Evolutionary conservation across 2,113 vertebrate species (phyloP), one percentile per base, ranked within the genome.

Genomic region (Callopanchax toddi): DNA sequence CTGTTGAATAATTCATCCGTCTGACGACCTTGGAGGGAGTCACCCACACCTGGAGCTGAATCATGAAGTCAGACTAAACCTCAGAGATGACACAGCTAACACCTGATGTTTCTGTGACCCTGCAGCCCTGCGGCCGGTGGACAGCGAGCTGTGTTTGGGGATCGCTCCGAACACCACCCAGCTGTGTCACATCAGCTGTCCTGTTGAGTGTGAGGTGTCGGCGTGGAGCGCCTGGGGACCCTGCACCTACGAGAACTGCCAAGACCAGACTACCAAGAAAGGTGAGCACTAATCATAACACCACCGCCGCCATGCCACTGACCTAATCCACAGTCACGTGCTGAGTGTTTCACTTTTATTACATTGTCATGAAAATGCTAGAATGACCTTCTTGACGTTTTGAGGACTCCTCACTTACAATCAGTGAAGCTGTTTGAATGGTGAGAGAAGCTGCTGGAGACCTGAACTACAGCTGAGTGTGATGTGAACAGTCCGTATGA

Each of bases 161-260:
- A 60, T 89, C 16, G 36, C 91, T 58, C 94, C 94, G 6, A 95
- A 94, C 83, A 96, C 95, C 40, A 96, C 94, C 34, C 96, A 98
- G 56, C 83, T 98, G 48, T 99, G 97, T 77, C 95, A 97, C n/a
- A 93, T 97, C 18, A 92, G 92, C 22, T 99, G 97, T 76, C 96
- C 96, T 1, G 87, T 93, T 7, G 95, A 98, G 70, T 99, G 97
- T 51, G 93, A 96, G 55, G 94, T 98, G 54, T 99, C 96, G 0
- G 76, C 90, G 0, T 99, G 97, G 97, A 94, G 94, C 5, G 95
- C 95, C 13, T 99, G 97, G 97, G 96, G 97, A 73, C 95, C 96
- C 1, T 99, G 97, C 77, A 97, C 96, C 60, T 95, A 92, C 39
- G 97, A 99, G 89, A 98, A 90, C 68, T 99, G 97, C 80, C 93